A percentile compares a stretch with the other conserved stretches of the same genome.
These are phyloP conservation scores for Parazoanthus swiftii DNA, from an alignment of 92 coral and sea anemone species.

Conservation along the genomic window DNA sequence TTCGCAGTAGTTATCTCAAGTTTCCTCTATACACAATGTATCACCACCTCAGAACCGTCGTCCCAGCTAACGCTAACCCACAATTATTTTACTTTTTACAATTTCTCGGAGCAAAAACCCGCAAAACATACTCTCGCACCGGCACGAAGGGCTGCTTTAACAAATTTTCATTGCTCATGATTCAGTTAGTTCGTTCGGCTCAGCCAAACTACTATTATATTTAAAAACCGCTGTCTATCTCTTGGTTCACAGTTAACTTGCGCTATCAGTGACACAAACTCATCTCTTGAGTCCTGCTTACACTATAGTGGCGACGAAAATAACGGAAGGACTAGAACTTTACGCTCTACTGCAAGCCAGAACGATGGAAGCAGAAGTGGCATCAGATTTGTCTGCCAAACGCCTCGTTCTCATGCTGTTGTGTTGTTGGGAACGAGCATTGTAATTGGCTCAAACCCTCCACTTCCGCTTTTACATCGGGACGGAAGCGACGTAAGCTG, in stretches of 20 bases:
- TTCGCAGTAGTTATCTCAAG: background rate
- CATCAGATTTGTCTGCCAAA: no score
- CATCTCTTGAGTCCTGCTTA: background rate
- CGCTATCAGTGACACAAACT: background rate
- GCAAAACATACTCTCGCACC: constrained; percentile 34
- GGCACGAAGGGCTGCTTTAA: constrained; percentile 30
- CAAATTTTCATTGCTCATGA: constrained; percentile 22
- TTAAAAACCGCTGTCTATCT: background rate
- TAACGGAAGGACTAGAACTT: no score
- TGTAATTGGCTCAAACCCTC: no score
- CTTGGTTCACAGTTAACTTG: background rate
- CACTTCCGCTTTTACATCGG: no score
- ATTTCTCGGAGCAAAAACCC: constrained; percentile 11
- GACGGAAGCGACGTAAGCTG: no score
- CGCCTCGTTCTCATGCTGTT: no score
- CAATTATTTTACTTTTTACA: background rate
- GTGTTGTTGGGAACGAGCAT: no score
- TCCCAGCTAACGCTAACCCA: background rate
- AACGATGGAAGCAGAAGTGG: no score
- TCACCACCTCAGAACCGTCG: background rate
- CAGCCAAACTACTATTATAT: constrained; percentile 27
- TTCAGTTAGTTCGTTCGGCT: constrained; percentile 6
- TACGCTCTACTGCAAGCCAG: no score
- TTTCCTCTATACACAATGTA: constrained; percentile 3
- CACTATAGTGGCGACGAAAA: no score